These are phyloP conservation scores for Ciconia nigra DNA, from an alignment of 2,797 vertebrate species.

Conservation along the genomic window DNA sequence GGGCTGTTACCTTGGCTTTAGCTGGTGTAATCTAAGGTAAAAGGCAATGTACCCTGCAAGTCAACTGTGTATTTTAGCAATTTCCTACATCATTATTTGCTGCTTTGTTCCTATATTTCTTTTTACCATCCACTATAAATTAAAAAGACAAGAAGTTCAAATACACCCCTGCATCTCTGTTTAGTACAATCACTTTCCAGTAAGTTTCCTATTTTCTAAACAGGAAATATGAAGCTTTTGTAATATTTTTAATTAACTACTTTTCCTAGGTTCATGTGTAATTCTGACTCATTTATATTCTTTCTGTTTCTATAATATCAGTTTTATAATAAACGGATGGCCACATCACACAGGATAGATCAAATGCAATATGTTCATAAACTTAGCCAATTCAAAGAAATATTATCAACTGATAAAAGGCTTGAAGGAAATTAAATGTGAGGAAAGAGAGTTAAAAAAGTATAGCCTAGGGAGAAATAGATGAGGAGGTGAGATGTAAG, in stretches of 20 bases:
- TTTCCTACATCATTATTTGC: neutral
- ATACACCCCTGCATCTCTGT: neutral
- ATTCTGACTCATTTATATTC: neutral
- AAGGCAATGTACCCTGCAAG: neutral
- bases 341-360: neutral
- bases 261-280: neutral
- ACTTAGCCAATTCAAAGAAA: neutral
- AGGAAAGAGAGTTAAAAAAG: neutral
- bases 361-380: constrained; percentile 7
- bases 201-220: constrained; percentile 20
- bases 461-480: neutral
- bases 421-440: constrained; percentile 56
- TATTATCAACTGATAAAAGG: neutral
- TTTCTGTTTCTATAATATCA: constrained; percentile 36
- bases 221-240: neutral
- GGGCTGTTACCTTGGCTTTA: neutral
- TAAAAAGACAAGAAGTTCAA: neutral
- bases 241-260: constrained; percentile 31
- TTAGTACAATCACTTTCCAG: neutral
- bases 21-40: neutral
- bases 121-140: neutral
- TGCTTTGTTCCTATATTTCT: neutral
- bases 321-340: neutral
- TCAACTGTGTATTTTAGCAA: neutral
- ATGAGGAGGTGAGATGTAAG: neutral